phyloP scores from a whole-genome alignment of 2,888 invertebrate genomes.

The Amiota communis region DNA sequence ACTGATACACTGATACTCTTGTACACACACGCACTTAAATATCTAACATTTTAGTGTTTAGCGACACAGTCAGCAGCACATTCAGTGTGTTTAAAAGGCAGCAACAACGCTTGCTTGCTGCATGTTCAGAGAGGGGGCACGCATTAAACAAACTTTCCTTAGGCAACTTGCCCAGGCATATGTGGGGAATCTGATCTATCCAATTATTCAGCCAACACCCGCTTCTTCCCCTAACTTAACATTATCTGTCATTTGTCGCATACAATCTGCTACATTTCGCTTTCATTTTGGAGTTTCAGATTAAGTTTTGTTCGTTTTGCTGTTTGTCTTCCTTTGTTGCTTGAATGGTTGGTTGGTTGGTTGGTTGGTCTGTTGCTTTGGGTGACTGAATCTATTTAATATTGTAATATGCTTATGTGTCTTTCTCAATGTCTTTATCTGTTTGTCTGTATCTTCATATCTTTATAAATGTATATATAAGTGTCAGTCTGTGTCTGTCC shows the following conservation, averaged over 20 bases:
- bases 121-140: constrained; percentile 13
- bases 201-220: not conserved
- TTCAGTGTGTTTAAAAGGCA: not conserved
- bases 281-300: constrained; percentile 3
- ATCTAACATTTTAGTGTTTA: not conserved
- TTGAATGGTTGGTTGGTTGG: not conserved
- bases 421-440: constrained; percentile 1
- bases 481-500: no score
- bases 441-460: constrained; percentile 51
- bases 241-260: constrained; percentile 67
- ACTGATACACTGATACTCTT: constrained; percentile 23
- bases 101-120: constrained; percentile 4
- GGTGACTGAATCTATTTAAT: constrained; percentile 60
- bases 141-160: constrained; percentile 34
- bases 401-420: constrained; percentile 66
- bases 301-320: no score
- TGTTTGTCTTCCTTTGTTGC: not conserved
- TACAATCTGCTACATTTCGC: constrained; percentile 63
- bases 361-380: not conserved
- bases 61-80: constrained; percentile 8
- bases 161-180: constrained; percentile 5
- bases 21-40: constrained; percentile 1
- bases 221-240: constrained; percentile 45
- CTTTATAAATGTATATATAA: constrained; percentile 38
- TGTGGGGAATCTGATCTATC: constrained; percentile 4